Base-by-base conservation (phyloP, 2,888 invertebrate genomes). In the Coelopa pilipes region DNA sequence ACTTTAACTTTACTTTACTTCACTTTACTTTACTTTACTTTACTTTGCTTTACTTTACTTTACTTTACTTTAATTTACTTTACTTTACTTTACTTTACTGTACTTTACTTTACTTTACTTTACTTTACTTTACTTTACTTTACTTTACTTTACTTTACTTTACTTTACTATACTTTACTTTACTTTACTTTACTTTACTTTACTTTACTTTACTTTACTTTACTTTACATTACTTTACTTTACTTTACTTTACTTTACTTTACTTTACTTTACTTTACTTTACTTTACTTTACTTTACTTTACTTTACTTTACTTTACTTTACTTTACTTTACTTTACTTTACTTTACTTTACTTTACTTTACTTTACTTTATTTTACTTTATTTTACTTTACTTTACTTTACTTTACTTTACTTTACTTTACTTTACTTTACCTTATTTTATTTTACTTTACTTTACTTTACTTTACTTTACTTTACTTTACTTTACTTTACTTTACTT, bases 191-290 rank as follows among this genome's bases (percentile, higher is more conserved):
- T 73, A 73, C 68, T 68, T 50, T 68, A 73, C 62, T 67, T 55
- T 73, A 68, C 67, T 73, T 50, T 73, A 73, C 67, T 73, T 53
- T 73, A 73, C 68, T 68, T 50, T 73, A 73, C 68, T 67, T 55
- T 73, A 73, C 67, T 73, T 60, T 73, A 73, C 60, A 67, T 46
- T 73, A 73, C 68, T 73, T 50, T 73, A 68, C 68, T 73, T 47
- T 73, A 73, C 67, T 73, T 60, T 73, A 73, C 67, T 73, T 53
- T 73, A 73, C 68, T 73, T 62, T 72, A 72, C 72, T 72, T 60
- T 72, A 72, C 63, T 65, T 65, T 72, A 72, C 67, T 73, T 53
- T 67, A 73, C 68, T 73, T 62, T 73, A 68, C 68, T 73, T 55
- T 68, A 73, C 67, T 73, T 50, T 73, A 73, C 67, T 73, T 53